Base-by-base conservation (phyloP, 1,140 invertebrate species). In the Trichoplusia ni region DNA sequence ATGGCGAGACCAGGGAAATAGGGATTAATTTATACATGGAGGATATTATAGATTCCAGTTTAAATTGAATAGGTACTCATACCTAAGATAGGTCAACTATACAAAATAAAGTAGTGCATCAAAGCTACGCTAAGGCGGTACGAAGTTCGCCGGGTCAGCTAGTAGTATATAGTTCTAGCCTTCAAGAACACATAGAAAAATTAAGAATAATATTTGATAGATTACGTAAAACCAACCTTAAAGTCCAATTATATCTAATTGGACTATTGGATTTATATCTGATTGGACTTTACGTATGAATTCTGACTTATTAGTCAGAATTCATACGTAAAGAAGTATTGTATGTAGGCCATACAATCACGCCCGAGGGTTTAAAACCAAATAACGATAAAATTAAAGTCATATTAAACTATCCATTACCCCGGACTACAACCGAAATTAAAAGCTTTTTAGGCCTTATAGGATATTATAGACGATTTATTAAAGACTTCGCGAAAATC, bases 221-320 rank as follows among this genome's bases (percentile, higher is more conserved):
- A 40, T 65, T 91, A 4, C 40, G 77, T 35, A 19, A 81, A 18
- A 69, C 72, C 25, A 74, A 81, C 19, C 58, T 92, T 9, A 88
- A 90, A 73, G 33, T 91, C 0, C 82, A 87, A 67, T 64, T 80
- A 6, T n/a, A n/a, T n/a, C n/a, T n/a, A n/a, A n/a, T n/a, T n/a
- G n/a, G n/a, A n/a, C n/a, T n/a, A n/a, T n/a, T n/a, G n/a, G n/a
- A n/a, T n/a, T n/a, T n/a, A n/a, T n/a, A n/a, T n/a, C n/a, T n/a
- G n/a, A n/a, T n/a, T n/a, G n/a, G n/a, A n/a, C n/a, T n/a, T n/a
- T n/a, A n/a, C n/a, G n/a, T n/a, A n/a, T n/a, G n/a, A n/a, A n/a
- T n/a, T n/a, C n/a, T n/a, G n/a, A n/a, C n/a, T n/a, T 77, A 77
- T 42, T 91, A 91, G 59, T 90, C 65, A 4, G 16, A 75, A 44